Percentiles rank a stretch among this genome's conserved stretches.
These are phyloP conservation scores for Meta bourneti DNA, from an alignment of 2,888 invertebrate genomes.

Conservation along the genomic window DNA sequence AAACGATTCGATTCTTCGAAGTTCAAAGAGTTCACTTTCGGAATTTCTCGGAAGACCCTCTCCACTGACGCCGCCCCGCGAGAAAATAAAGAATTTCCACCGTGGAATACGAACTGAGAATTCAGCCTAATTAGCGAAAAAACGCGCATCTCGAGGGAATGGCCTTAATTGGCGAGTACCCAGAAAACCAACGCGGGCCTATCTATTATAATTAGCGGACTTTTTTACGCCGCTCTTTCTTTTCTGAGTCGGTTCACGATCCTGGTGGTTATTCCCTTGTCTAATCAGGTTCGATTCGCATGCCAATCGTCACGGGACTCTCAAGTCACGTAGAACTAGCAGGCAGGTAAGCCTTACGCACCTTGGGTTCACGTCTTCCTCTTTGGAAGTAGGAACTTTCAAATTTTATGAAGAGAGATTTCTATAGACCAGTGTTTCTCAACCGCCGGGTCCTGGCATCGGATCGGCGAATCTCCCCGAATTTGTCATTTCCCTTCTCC, in stretches of 20 bases:
- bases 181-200: constrained; percentile 16
- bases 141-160: constrained; percentile 6
- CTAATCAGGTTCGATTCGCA: constrained; percentile 66
- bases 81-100: not conserved
- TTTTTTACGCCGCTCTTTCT: not conserved
- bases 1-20: not conserved
- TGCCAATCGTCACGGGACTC: constrained; percentile 44
- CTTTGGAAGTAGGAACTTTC: no score
- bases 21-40: not conserved
- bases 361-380: no score
- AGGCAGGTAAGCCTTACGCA: no score
- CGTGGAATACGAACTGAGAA: not conserved
- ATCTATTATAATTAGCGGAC: constrained; percentile 7
- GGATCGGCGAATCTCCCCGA: no score
- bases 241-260: constrained; percentile 18
- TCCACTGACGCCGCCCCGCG: not conserved
- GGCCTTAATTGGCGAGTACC: constrained; percentile 50
- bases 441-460: no score
- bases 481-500: no score
- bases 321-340: constrained; percentile 31
- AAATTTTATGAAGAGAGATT: no score
- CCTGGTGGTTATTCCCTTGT: constrained; percentile 21
- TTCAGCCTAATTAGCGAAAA: constrained; percentile 20
- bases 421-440: no score
- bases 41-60: not conserved